Evolutionary conservation across 2,797 vertebrate species (phyloP).

Genomic region (Bradypodion ventrale): DNA sequence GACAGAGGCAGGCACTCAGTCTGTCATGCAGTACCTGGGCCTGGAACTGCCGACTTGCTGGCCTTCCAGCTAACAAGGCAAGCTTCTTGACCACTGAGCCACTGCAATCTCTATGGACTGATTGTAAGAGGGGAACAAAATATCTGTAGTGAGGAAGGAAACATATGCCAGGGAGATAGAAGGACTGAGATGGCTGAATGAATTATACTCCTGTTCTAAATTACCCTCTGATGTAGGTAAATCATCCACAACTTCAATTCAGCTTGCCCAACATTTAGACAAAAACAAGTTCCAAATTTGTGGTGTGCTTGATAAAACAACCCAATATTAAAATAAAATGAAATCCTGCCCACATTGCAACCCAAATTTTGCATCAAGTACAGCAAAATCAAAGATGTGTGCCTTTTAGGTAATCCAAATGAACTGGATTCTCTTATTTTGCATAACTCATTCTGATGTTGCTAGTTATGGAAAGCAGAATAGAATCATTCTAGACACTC

Average conservation of each 20-base stretch:
- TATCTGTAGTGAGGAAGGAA: not conserved
- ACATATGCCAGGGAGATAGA: not conserved
- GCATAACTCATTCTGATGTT: conserved; percentile 1
- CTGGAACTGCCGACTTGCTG: too few relatives aligned
- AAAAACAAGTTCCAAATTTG: not conserved
- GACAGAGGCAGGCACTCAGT: too few relatives aligned
- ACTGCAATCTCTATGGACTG: too few relatives aligned
- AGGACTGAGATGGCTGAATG: not conserved
- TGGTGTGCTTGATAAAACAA: not conserved
- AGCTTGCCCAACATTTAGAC: too few relatives aligned
- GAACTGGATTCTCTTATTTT: not conserved
- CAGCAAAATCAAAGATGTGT: not conserved
- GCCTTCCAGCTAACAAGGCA: too few relatives aligned
- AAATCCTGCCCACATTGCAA: not conserved
- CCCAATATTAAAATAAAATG: not conserved
- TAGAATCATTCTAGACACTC: not conserved
- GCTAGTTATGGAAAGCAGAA: not conserved
- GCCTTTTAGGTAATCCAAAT: not conserved
- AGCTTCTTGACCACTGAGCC: too few relatives aligned
- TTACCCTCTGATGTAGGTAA: not conserved
- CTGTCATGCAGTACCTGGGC: too few relatives aligned
- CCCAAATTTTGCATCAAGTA: not conserved
- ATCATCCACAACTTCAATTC: not conserved
- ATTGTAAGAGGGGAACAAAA: too few relatives aligned
- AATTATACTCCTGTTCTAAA: not conserved